Percentiles rank a stretch among this genome's conserved stretches.
Evolutionary conservation across 2,888 invertebrate species (phyloP).

Genomic region (Acrobasis repandana): DNA sequence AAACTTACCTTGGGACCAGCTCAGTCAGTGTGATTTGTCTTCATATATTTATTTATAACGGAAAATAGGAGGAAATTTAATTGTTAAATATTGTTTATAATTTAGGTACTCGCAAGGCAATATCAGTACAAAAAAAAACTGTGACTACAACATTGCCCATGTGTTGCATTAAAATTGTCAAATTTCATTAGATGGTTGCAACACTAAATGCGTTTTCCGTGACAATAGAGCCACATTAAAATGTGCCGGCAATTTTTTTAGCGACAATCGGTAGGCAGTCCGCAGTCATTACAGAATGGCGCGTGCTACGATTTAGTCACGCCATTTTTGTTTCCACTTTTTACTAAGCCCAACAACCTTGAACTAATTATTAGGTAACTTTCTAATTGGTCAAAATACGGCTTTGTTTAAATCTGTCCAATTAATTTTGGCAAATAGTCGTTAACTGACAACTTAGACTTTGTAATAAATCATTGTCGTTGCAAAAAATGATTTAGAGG

Average conservation of each 20-base stretch:
- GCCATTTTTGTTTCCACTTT: constrained; percentile 57
- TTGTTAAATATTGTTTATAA: too few relatives aligned
- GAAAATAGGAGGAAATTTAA: too few relatives aligned
- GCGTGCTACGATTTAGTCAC: constrained; percentile 58
- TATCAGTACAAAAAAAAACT: neutral
- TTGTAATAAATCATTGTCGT: constrained; percentile 6
- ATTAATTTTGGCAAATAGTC: neutral
- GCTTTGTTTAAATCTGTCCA: constrained; percentile 4
- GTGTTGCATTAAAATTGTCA: constrained; percentile 4
- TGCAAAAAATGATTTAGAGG: constrained; percentile 7
- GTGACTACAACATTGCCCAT: neutral
- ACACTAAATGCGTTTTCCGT: constrained; percentile 37
- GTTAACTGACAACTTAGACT: neutral
- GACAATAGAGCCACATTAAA: constrained; percentile 33
- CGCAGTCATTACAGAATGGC: constrained; percentile 49
- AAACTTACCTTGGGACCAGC: too few relatives aligned
- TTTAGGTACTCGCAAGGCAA: too few relatives aligned
- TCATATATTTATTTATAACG: too few relatives aligned
- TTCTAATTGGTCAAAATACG: constrained; percentile 44
- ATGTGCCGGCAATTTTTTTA: constrained; percentile 50
- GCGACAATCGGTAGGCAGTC: constrained; percentile 32
- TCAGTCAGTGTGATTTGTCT: too few relatives aligned
- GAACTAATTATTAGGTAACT: constrained; percentile 60
- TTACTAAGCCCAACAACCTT: constrained; percentile 62
- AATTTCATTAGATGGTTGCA: neutral